phyloP scores from a whole-genome alignment of 2,797 vertebrate genomes.

The Anableps anableps region DNA sequence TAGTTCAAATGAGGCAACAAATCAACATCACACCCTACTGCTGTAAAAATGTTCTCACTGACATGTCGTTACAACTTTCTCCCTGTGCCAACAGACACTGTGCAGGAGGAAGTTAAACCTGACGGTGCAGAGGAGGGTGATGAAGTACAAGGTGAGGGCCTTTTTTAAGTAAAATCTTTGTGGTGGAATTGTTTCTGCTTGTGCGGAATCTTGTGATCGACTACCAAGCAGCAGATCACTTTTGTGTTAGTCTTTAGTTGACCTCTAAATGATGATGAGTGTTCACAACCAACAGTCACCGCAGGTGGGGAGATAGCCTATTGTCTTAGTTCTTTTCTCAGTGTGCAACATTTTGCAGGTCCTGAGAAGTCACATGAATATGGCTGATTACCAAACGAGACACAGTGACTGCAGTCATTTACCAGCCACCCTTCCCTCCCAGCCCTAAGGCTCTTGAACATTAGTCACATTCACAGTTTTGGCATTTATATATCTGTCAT shows the following conservation, averaged over 20 bases:
- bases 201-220: background rate
- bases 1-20: background rate
- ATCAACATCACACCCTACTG: constrained; percentile 5
- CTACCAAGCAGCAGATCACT: background rate
- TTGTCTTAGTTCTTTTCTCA: constrained; percentile 27
- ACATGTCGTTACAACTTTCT: constrained; percentile 6
- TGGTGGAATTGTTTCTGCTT: background rate
- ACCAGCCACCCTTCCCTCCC: constrained; percentile 11
- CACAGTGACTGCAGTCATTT: background rate
- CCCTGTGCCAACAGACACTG: constrained; percentile 57
- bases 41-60: background rate
- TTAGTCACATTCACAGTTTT: constrained; percentile 25
- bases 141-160: constrained; percentile 54
- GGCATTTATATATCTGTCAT: background rate
- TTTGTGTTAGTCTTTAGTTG: background rate
- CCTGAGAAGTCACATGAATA: background rate
- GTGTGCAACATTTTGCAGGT: constrained; percentile 36
- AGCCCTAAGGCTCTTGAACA: constrained; percentile 9
- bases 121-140: constrained; percentile 51
- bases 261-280: constrained; percentile 21
- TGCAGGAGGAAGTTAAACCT: constrained; percentile 48
- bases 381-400: constrained; percentile 30
- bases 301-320: background rate
- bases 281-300: constrained; percentile 5
- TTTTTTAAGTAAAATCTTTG: background rate